Conservation (phyloP, 2,888 invertebrate genomes). For the Taenaris catops region DNA sequence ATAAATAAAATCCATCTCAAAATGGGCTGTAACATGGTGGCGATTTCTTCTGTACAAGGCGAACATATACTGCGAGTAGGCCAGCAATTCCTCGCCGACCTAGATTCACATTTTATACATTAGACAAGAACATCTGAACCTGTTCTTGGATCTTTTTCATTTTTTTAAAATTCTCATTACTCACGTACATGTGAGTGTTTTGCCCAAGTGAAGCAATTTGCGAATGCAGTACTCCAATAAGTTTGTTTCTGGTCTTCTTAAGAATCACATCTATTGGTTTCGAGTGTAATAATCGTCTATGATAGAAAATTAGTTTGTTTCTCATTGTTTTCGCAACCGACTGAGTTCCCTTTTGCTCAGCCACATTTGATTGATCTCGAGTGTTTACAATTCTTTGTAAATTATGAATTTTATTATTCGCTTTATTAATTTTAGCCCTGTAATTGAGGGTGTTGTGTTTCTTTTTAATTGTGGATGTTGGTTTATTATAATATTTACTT, state of each 20-base stretch:
- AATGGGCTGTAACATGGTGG: conserved; percentile 26
- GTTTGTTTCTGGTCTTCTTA: conserved; percentile 37
- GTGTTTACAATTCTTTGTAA: conserved; percentile 9
- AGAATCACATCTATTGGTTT: conserved; percentile 33
- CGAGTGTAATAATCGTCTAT: conserved; percentile 34
- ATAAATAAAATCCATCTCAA: conserved; percentile 39
- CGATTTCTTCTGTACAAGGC: conserved; percentile 15
- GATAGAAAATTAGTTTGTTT: conserved; percentile 38
- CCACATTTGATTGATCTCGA: conserved; percentile 8
- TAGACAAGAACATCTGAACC: conserved; percentile 52
- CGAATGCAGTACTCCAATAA: conserved; percentile 40
- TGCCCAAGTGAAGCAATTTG: conserved; percentile 36
- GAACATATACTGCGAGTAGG: conserved; percentile 13
- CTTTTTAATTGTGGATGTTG: conserved; percentile 23
- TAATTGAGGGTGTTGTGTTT: conserved; percentile 32
- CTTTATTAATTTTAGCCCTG: conserved; percentile 31
- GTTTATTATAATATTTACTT: conserved; percentile 41
- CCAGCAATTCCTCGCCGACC: not conserved
- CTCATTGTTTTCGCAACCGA: conserved; percentile 23
- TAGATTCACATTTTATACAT: conserved; percentile 37
- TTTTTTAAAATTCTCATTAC: conserved; percentile 45
- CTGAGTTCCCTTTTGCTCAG: conserved; percentile 13
- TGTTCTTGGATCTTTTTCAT: conserved; percentile 46
- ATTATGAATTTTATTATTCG: conserved; percentile 24
- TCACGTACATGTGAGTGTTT: conserved; percentile 38